Evolutionary conservation across 2,113 vertebrate species (phyloP).

Genomic region (Panurus biarmicus): DNA sequence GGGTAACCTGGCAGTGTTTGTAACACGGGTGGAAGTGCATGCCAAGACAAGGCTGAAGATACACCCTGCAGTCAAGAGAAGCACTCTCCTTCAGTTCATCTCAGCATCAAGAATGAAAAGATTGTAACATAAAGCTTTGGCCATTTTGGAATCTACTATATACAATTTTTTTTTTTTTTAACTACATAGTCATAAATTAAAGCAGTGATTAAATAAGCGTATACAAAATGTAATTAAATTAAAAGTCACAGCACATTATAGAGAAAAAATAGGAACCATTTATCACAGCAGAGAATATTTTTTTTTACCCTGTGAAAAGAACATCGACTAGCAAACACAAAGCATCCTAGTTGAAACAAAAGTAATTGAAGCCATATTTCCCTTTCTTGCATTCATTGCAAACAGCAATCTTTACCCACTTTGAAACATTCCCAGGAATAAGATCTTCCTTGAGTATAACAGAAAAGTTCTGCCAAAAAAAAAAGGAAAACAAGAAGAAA

Average conservation of each 20-base stretch:
- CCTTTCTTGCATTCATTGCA: constrained; percentile 73
- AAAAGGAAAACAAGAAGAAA: constrained; percentile 39
- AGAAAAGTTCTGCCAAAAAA: constrained; percentile 76
- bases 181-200: constrained; percentile 96
- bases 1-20: constrained; percentile 87
- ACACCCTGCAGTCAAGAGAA: constrained; percentile 76
- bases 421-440: constrained; percentile 75
- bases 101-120: constrained; percentile 80
- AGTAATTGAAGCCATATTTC: constrained; percentile 67
- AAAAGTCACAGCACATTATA: constrained; percentile 87
- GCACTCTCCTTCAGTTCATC: constrained; percentile 75
- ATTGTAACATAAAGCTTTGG: constrained; percentile 86
- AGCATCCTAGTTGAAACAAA: constrained; percentile 77
- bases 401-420: constrained; percentile 74
- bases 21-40: constrained; percentile 82
- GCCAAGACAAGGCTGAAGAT: constrained; percentile 80
- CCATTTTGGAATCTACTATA: constrained; percentile 85
- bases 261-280: constrained; percentile 85
- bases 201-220: constrained; percentile 83
- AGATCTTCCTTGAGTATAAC: constrained; percentile 78
- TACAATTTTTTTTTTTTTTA: constrained; percentile 82
- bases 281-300: constrained; percentile 85
- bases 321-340: constrained; percentile 79
- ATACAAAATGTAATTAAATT: constrained; percentile 91
- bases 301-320: constrained; percentile 98